Conservation (phyloP, 2,113 vertebrate genomes). For the Geococcyx californianus region DNA sequence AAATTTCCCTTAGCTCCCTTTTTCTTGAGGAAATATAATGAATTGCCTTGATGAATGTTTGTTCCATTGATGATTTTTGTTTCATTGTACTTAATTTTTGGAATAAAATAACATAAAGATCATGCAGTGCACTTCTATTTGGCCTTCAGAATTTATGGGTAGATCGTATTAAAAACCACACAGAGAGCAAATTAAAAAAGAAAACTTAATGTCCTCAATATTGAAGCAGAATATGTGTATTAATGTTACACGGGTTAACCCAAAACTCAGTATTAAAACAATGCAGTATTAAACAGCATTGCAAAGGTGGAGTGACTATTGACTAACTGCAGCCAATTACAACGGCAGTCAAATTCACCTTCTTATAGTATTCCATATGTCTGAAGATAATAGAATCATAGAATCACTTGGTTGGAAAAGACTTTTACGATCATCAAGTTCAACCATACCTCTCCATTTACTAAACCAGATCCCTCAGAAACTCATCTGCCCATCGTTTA, state of each 20-base stretch:
- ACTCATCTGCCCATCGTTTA: too few relatives aligned
- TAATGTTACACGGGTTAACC: not conserved
- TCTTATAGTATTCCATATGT: not conserved
- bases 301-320: not conserved
- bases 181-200: not conserved
- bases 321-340: not conserved
- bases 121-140: not conserved
- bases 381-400: too few relatives aligned
- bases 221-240: not conserved
- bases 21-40: not conserved
- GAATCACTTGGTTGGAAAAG: too few relatives aligned
- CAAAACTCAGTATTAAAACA: not conserved
- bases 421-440: too few relatives aligned
- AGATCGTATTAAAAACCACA: not conserved
- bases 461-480: too few relatives aligned
- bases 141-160: not conserved
- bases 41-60: not conserved
- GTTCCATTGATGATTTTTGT: too few relatives aligned
- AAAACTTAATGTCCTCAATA: not conserved
- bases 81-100: not conserved
- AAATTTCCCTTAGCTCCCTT: not conserved
- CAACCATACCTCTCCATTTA: too few relatives aligned
- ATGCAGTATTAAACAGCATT: not conserved
- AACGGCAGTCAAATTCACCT: not conserved
- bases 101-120: not conserved